Base-by-base conservation (phyloP, 2,888 invertebrate species). In the Halictus quadricinctus region DNA sequence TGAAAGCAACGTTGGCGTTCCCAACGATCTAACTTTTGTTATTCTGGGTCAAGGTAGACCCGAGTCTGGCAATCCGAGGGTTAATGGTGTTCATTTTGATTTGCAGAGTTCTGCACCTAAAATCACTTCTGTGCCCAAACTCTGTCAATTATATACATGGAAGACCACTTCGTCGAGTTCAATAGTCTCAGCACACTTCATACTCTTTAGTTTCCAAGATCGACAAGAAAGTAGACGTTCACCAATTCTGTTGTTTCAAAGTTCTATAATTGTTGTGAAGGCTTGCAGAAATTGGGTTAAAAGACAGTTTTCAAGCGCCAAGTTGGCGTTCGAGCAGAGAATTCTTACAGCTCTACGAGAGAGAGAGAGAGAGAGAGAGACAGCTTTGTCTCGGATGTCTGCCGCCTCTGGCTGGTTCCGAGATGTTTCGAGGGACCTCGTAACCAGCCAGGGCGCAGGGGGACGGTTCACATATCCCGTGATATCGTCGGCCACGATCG, bases 381-480 rank as follows among this genome's bases (percentile, higher is more conserved):
- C 81, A 75, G 70, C 72, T 50, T 75, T 69, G 81, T 82, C 86
- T 82, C 81, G 85, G 80, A 76, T 77, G 79, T 60, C 76, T 72
- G 50, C 36, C 66, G 66, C 41, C 50, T 69, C 69, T 36, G 50
- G 43, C 69, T 18, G 25, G 60, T 48, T 21, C 50, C 81, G n/a
- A 54, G 29, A 73, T 29, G 76, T 69, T 12, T 64, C 76, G 15
- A 6, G 43, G 1, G 81, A 50, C 70, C n/a, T 3, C 25, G 29
- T 48, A 12, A 4, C 66, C 54, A n/a, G n/a, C n/a, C 4, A 50
- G 54, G 75, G 78, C 60, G 66, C 80, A 46, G 72, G 58, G 58
- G n/a, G 75, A 70, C 66, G 78, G 72, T 88, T 83, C 87, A 86
- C 89, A 89, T 89, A 89, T 89, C 89, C 76, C 88, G 87, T 81